phyloP scores from a whole-genome alignment of 1,140 invertebrate species.

The Drosophila pectinifera region DNA sequence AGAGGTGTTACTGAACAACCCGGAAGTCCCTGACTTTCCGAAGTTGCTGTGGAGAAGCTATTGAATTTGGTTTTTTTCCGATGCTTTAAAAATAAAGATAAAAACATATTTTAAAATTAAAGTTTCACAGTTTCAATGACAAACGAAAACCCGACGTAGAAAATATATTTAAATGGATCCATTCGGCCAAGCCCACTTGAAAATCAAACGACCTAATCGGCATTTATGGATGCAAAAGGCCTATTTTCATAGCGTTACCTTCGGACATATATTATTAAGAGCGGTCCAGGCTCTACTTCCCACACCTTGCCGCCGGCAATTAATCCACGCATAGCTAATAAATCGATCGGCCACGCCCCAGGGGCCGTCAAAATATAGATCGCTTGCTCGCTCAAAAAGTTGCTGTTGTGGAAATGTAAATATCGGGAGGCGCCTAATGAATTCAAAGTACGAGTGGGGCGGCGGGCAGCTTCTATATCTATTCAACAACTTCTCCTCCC shows the following conservation, averaged over 20 bases:
- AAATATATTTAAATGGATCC: constrained; percentile 30
- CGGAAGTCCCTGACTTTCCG: constrained; percentile 2
- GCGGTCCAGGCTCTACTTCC: constrained; percentile 31
- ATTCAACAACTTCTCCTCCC: constrained; percentile 45
- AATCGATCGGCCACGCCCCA: constrained; percentile 39
- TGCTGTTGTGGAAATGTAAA: constrained; percentile 55
- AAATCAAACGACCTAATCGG: constrained; percentile 14
- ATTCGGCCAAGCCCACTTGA: constrained; percentile 31
- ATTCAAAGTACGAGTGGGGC: constrained; percentile 69
- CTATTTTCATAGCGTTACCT: constrained; percentile 48
- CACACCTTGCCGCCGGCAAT: constrained; percentile 38
- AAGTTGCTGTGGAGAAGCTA: background rate
- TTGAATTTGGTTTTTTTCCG: too few species aligned
- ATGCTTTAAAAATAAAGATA: too few species aligned
- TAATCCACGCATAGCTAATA: constrained; percentile 43
- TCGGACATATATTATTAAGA: constrained; percentile 48
- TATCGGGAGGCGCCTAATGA: constrained; percentile 55
- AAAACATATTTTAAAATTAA: constrained; percentile 5
- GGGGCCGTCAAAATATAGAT: constrained; percentile 42
- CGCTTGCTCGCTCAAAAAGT: constrained; percentile 35
- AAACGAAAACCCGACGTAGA: background rate
- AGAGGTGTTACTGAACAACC: background rate
- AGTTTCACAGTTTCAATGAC: constrained; percentile 11
- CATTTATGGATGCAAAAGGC: constrained; percentile 42
- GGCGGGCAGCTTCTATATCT: constrained; percentile 36